Evolutionary conservation across 2,888 invertebrate species (phyloP).

Genomic region (Carpatolechia fugitivella): DNA sequence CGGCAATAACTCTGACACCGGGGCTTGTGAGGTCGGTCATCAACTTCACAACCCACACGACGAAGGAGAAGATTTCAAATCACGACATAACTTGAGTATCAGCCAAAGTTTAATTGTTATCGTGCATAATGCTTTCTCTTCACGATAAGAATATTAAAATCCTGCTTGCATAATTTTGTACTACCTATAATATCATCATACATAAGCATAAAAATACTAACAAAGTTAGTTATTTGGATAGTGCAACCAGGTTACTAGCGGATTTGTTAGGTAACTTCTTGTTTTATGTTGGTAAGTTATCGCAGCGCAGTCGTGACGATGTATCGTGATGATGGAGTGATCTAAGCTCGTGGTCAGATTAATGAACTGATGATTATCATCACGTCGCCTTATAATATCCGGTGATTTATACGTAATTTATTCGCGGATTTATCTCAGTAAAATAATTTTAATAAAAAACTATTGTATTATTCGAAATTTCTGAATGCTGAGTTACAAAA

Average conservation of each 20-base stretch:
- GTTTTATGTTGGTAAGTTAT: slow-evolving; percentile 1
- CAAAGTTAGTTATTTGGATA: neutral
- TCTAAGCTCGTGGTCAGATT: neutral
- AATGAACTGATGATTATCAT: neutral
- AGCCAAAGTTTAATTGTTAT: neutral
- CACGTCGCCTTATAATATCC: slow-evolving; percentile 8
- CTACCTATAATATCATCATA: neutral
- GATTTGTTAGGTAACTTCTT: neutral
- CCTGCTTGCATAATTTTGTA: neutral
- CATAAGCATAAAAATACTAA: neutral
- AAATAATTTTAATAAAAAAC: too few species aligned
- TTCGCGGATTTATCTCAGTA: too few species aligned
- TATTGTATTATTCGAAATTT: too few species aligned
- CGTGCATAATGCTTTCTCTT: neutral
- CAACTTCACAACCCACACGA: too few species aligned
- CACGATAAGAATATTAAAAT: neutral
- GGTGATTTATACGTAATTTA: too few species aligned
- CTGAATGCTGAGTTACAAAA: too few species aligned
- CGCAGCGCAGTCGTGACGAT: neutral
- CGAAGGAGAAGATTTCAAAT: too few species aligned
- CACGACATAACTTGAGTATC: too few species aligned
- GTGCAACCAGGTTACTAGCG: neutral
- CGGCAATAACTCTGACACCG: too few species aligned
- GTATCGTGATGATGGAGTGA: neutral
- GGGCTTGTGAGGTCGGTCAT: too few species aligned